Percentiles rank a stretch among this genome's conserved stretches.
Conservation (phyloP, 2,888 invertebrate species). For the Perdita meconis region DNA sequence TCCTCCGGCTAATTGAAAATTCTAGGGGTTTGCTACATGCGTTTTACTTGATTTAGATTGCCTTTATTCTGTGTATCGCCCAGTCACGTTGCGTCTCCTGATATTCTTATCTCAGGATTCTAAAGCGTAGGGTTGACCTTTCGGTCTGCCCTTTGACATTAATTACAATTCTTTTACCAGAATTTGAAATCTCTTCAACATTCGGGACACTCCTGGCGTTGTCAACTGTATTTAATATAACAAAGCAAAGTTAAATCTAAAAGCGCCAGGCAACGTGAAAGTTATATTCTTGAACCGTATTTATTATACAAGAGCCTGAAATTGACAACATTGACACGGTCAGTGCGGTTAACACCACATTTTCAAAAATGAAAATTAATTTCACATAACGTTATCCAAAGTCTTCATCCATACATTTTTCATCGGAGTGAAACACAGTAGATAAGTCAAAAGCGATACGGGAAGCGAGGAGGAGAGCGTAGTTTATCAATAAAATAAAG, state of each 20-base stretch:
- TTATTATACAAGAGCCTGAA: no score
- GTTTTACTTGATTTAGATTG: not conserved
- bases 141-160: no score
- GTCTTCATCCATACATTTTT: not conserved
- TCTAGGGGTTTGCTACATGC: constrained; percentile 13
- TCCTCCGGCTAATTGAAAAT: constrained; percentile 33
- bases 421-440: not conserved
- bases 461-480: not conserved
- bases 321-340: no score
- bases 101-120: constrained; percentile 28
- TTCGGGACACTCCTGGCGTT: no score
- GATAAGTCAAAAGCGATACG: not conserved
- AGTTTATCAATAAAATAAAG: constrained; percentile 27
- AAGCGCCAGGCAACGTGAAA: no score
- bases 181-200: not conserved
- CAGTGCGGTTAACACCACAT: no score
- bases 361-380: no score
- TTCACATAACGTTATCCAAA: no score
- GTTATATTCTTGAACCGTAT: no score
- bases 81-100: constrained; percentile 2
- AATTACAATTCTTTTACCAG: no score
- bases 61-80: constrained; percentile 1
- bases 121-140: constrained; percentile 8
- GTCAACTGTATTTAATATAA: no score
- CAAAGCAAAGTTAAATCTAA: no score